These are phyloP conservation scores for Scaeva pyrastri DNA, from an alignment of 2,888 invertebrate genomes.

Conservation along the genomic window DNA sequence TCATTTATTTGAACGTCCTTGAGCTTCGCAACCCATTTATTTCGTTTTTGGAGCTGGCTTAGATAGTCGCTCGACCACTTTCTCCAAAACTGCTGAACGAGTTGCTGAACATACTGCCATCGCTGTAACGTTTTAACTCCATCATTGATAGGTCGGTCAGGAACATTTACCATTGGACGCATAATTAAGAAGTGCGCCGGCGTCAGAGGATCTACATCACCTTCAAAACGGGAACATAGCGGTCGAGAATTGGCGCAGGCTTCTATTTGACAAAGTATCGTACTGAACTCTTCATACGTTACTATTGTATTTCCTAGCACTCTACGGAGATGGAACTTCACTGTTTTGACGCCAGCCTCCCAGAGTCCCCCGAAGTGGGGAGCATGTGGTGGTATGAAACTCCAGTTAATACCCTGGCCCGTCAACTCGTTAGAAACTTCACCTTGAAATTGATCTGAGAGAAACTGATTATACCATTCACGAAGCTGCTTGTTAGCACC, in stretches of 20 bases:
- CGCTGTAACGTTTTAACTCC: neutral
- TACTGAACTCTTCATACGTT: constrained; percentile 79
- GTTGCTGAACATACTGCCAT: constrained; percentile 30
- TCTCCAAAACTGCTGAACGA: constrained; percentile 66
- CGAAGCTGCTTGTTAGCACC: constrained; percentile 6
- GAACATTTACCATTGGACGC: constrained; percentile 56
- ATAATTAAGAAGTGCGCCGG: constrained; percentile 74
- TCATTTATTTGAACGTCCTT: constrained; percentile 54
- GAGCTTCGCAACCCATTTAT: constrained; percentile 43
- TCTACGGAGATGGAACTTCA: constrained; percentile 79
- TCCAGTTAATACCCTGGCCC: constrained; percentile 74
- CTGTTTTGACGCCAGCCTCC: constrained; percentile 79
- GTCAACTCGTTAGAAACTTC: neutral
- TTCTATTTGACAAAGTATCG: constrained; percentile 79
- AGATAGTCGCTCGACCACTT: constrained; percentile 66
- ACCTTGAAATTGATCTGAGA: neutral
- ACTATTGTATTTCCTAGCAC: constrained; percentile 76
- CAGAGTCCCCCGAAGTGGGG: constrained; percentile 80
- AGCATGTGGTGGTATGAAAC: constrained; percentile 79
- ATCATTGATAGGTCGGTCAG: neutral
- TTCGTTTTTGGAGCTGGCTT: constrained; percentile 52
- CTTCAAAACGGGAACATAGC: constrained; percentile 72
- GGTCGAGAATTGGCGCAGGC: constrained; percentile 79
- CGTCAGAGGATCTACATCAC: constrained; percentile 70
- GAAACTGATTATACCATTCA: neutral